These are phyloP conservation scores for Agonum fuliginosum DNA, from an alignment of 2,888 invertebrate genomes.

Conservation along the genomic window DNA sequence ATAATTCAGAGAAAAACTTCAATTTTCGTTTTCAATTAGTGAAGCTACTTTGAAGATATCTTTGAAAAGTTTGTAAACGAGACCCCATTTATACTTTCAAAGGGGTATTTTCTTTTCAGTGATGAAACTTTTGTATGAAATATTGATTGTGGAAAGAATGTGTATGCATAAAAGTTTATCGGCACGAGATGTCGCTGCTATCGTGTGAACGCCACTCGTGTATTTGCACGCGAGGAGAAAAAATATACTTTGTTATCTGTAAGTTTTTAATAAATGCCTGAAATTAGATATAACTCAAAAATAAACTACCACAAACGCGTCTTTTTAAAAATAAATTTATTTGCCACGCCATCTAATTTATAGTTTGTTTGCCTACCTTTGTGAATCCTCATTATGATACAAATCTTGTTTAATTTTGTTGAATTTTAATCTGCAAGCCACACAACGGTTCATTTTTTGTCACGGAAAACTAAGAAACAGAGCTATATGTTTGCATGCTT, in stretches of 20 bases:
- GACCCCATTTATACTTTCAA: constrained; percentile 51
- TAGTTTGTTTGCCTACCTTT: constrained; percentile 20
- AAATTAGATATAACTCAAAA: constrained; percentile 9
- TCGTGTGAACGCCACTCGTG: constrained; percentile 51
- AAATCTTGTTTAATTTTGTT: constrained; percentile 35
- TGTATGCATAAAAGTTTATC: constrained; percentile 53
- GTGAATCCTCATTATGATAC: constrained; percentile 20
- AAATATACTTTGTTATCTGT: constrained; percentile 1
- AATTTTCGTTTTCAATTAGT: constrained; percentile 30
- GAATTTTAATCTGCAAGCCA: constrained; percentile 36
- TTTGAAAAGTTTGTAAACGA: constrained; percentile 42
- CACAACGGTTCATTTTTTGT: constrained; percentile 26
- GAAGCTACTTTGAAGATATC: constrained; percentile 21
- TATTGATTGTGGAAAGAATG: constrained; percentile 52
- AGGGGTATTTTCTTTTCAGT: constrained; percentile 42
- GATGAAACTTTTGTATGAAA: constrained; percentile 49
- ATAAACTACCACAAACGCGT: neutral
- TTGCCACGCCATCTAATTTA: constrained; percentile 7
- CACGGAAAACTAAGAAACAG: neutral
- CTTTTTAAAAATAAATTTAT: neutral
- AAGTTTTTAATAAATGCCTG: constrained; percentile 11
- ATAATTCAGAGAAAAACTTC: neutral
- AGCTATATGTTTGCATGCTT: neutral
- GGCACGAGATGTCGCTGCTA: constrained; percentile 53
- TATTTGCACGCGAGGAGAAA: constrained; percentile 13